Base-by-base conservation (phyloP, 2,888 invertebrate genomes). In the Drosophila mayaguana region DNA sequence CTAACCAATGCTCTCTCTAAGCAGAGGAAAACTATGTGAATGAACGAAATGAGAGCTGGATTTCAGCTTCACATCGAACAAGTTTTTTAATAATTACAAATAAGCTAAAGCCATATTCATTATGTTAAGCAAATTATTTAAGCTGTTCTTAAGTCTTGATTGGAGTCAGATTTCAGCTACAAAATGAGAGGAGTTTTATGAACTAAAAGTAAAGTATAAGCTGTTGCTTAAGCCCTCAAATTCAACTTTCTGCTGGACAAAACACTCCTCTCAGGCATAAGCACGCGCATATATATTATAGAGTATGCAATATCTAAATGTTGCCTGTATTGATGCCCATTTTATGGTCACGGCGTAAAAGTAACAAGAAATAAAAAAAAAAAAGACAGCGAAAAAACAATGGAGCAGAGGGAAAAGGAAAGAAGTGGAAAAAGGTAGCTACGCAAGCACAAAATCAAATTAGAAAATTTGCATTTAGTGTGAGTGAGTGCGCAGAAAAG, bases 381-480 rank as follows among this genome's bases (percentile, higher is more conserved):
- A 34, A 12, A 3, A 14, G 4, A 38, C n/a, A 28, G 1, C 8
- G 2, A 28, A 34, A 48, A 60, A 68, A 68, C 45, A 20, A 63
- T 34, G 61, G 20, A 59, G 8, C 42, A 16, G 20, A 5, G n/a
- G 3, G 11, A 48, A 5, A 5, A 1, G 5, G 8, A 14, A 34
- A 16, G 51, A 14, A 18, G 7, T 3, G 8, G 12, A 8, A 18
- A 71, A 86, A 86, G 84, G 81, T 81, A 81, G 66, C 80, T 53
- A 64, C 57, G 59, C 68, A 62, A 67, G 63, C 63, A 62, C 63
- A 82, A 78, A 83, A 83, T 82, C 76, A 84, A 84, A 84, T 84
- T 85, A 88, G 63, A 69, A 80, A 88, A 88, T 88, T 85, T 88
- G 83, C 84, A 86, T 88, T 88, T 83, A 77, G 77, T 87, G 48